phyloP scores from a whole-genome alignment of 2,888 invertebrate genomes.

The Thera britannica region DNA sequence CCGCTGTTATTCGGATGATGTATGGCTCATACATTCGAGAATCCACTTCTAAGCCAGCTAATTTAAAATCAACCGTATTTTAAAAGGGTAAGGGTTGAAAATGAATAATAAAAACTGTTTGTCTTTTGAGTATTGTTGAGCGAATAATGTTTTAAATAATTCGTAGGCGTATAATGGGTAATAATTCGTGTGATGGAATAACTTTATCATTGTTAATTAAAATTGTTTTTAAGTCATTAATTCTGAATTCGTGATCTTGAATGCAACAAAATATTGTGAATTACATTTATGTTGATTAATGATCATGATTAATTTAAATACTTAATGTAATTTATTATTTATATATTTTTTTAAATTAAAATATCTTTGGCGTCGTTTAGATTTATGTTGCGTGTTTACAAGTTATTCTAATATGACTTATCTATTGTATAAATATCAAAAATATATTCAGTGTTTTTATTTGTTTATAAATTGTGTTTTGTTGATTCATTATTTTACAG shows the following conservation, averaged over 20 bases:
- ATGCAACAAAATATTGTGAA: slow-evolving; percentile 16
- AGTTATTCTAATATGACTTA: too few species aligned
- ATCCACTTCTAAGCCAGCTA: slow-evolving; percentile 10
- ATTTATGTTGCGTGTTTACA: background rate
- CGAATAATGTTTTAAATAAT: slow-evolving; percentile 55
- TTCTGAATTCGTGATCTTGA: slow-evolving; percentile 29
- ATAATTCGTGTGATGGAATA: slow-evolving; percentile 64
- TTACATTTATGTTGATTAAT: slow-evolving; percentile 29
- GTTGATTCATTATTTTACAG: too few species aligned
- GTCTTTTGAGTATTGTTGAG: slow-evolving; percentile 45
- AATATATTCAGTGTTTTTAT: too few species aligned
- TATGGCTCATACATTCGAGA: slow-evolving; percentile 55
- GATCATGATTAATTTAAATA: slow-evolving; percentile 16
- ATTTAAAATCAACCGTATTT: slow-evolving; percentile 37
- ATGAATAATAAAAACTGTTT: slow-evolving; percentile 7
- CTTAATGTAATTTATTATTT: slow-evolving; percentile 13
- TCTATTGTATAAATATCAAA: too few species aligned
- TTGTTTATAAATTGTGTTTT: too few species aligned
- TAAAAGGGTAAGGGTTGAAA: slow-evolving; percentile 11
- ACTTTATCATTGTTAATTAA: slow-evolving; percentile 57
- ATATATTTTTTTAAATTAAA: slow-evolving; percentile 3
- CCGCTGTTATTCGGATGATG: slow-evolving; percentile 68
- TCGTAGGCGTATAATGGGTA: slow-evolving; percentile 60
- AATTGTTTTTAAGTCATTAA: slow-evolving; percentile 37
- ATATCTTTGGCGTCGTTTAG: too few species aligned